These are phyloP conservation scores for Platerodrilus igneus DNA, from an alignment of 2,888 invertebrate genomes.

Conservation along the genomic window DNA sequence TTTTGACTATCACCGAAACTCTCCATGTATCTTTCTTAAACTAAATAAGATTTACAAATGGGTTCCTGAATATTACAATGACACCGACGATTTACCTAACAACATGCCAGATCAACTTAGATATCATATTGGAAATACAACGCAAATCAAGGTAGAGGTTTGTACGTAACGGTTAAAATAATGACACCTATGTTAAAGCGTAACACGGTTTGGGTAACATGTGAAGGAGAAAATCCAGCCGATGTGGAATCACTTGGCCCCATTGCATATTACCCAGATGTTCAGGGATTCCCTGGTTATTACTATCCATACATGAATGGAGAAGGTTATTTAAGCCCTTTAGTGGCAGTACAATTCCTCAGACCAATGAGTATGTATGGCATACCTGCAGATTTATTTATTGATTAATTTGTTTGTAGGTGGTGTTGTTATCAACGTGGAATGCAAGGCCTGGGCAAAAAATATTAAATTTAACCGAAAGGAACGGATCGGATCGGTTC, in stretches of 20 bases:
- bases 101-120: constrained; percentile 72
- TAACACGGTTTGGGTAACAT: constrained; percentile 86
- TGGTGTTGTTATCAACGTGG: constrained; percentile 54
- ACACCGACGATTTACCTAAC: constrained; percentile 61
- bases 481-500: constrained; percentile 60
- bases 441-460: constrained; percentile 62
- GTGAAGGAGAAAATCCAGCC: constrained; percentile 89
- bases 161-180: not conserved
- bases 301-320: constrained; percentile 86
- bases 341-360: constrained; percentile 81
- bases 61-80: constrained; percentile 78
- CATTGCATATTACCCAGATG: constrained; percentile 71
- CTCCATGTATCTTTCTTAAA: constrained; percentile 92
- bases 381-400: not conserved
- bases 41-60: constrained; percentile 93
- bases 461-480: constrained; percentile 59
- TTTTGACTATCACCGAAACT: constrained; percentile 87
- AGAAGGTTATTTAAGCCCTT: constrained; percentile 81
- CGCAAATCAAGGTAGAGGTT: constrained; percentile 14
- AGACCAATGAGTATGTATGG: constrained; percentile 75
- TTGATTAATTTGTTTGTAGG: constrained; percentile 46
- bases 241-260: constrained; percentile 89
- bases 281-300: constrained; percentile 79
- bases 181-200: constrained; percentile 51
- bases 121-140: constrained; percentile 54